A percentile compares a stretch with the other conserved stretches of the same genome.
Evolutionary conservation across 2,113 vertebrate genomes (phyloP).

Genomic region (Sitta europaea): DNA sequence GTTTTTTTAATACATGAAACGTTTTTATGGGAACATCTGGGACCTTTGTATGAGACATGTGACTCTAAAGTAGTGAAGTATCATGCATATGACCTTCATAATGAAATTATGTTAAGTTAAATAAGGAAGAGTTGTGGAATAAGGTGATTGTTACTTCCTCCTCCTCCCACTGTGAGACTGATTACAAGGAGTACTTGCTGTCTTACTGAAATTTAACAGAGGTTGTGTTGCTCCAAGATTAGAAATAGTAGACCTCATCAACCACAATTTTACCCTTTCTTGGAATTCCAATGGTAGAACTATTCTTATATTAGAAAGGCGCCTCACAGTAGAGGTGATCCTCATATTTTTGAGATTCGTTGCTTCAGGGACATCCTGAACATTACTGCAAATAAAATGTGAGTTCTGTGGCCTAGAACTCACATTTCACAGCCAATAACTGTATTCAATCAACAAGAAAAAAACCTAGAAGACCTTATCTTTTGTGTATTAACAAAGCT

Average conservation of each 20-base stretch:
- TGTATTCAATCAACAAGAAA: neutral
- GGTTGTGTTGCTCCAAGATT: neutral
- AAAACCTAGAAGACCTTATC: neutral
- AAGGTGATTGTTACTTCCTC: neutral
- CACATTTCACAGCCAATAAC: neutral
- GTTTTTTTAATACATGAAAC: neutral
- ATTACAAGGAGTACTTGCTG: neutral
- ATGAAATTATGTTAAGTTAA: neutral
- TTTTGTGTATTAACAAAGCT: neutral
- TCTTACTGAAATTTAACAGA: neutral
- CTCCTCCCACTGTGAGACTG: neutral
- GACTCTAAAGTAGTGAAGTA: neutral
- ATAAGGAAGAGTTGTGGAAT: neutral
- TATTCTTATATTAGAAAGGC: neutral
- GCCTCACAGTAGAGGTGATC: neutral
- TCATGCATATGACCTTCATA: neutral
- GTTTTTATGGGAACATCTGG: neutral
- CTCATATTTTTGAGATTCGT: neutral
- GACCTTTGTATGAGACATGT: neutral
- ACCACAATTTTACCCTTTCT: neutral
- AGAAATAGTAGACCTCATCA: neutral
- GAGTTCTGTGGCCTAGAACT: neutral
- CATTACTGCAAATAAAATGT: neutral
- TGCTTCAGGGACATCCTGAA: neutral
- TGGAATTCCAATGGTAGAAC: neutral